phyloP scores from a whole-genome alignment of 1,140 invertebrate species.

The Drosophila bocki region DNA sequence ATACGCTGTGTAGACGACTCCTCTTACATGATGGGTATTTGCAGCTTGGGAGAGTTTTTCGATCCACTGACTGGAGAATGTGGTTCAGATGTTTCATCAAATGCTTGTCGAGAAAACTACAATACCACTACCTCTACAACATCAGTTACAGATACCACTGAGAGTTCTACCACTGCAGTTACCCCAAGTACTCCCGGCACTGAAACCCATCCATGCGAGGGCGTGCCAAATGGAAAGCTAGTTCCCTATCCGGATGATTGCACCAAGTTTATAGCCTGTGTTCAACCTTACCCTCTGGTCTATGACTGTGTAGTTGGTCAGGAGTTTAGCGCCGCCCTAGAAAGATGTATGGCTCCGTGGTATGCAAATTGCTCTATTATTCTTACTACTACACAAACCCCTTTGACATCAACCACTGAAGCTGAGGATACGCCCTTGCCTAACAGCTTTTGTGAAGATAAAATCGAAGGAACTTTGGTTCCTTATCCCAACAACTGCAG shows the following conservation, averaged over 20 bases:
- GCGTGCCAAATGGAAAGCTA: slow-evolving; percentile 33
- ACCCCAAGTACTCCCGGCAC: slow-evolving; percentile 3
- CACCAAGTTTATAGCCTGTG: slow-evolving; percentile 61
- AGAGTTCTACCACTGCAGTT: slow-evolving; percentile 1
- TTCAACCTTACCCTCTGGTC: slow-evolving; percentile 22
- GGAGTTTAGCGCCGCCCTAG: slow-evolving; percentile 62
- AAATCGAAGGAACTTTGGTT: slow-evolving; percentile 33
- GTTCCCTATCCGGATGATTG: slow-evolving; percentile 73
- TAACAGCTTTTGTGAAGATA: slow-evolving; percentile 25
- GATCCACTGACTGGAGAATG: slow-evolving; percentile 56
- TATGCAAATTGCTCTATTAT: slow-evolving; percentile 55
- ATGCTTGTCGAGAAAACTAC: slow-evolving; percentile 47
- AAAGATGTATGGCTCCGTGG: slow-evolving; percentile 61
- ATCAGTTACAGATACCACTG: neutral
- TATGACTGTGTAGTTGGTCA: slow-evolving; percentile 50
- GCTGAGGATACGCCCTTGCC: neutral
- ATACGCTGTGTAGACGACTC: slow-evolving; percentile 48
- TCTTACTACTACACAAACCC: slow-evolving; percentile 10
- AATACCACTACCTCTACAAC: slow-evolving; percentile 12
- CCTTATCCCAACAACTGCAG: slow-evolving; percentile 63
- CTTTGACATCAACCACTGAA: slow-evolving; percentile 11
- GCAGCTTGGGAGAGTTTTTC: slow-evolving; percentile 52
- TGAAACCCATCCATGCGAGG: slow-evolving; percentile 45
- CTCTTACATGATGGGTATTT: slow-evolving; percentile 64
- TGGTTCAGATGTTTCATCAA: slow-evolving; percentile 30